Base-by-base conservation (phyloP, 2,888 invertebrate genomes). In the Nomada flava region DNA sequence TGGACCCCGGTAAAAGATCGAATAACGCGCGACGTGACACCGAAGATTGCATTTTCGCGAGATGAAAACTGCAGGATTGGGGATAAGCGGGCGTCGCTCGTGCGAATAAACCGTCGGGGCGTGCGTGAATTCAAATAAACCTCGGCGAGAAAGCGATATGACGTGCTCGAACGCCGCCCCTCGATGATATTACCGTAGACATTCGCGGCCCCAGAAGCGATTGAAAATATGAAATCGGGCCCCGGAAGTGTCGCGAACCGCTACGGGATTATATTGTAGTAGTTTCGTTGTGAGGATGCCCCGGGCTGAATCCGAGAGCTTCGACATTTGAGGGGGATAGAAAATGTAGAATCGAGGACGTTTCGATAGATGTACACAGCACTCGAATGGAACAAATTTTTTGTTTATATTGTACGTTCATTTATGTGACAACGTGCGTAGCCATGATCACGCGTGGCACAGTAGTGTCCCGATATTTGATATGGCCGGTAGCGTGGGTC, bases 11-110 rank as follows among this genome's bases (percentile, higher is more conserved):
- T 13, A 80, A 2, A 36, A 71, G 88, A 87, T 84, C 82, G 86
- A 88, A 87, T 88, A 88, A 84, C 81, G 86, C 55, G 76, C 82
- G 84, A 88, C 87, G 87, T 88, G 87, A 88, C 88, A 83, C 71
- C 79, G 78, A 88, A 83, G 82, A 86, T 87, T 86, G 88, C 88
- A 82, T 88, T 82, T 76, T 79, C 86, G 84, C 84, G 83, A 86
- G 88, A 88, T 88, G 88, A 86, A 82, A 88, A 86, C 83, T 86
- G 82, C 73, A 80, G 83, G 84, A 85, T 82, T 83, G 83, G 88
- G 83, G 82, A 88, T 86, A 85, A 88, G 77, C 85, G 88, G 71
- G 75, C 74, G 81, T 69, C 88, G 79, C 68, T 88, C 88, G 88
- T 88, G 88, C 88, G 88, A 84, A 79, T 80, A 83, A 88, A 86